phyloP scores from a whole-genome alignment of 2,888 invertebrate genomes.

The Lypha dubia region DNA sequence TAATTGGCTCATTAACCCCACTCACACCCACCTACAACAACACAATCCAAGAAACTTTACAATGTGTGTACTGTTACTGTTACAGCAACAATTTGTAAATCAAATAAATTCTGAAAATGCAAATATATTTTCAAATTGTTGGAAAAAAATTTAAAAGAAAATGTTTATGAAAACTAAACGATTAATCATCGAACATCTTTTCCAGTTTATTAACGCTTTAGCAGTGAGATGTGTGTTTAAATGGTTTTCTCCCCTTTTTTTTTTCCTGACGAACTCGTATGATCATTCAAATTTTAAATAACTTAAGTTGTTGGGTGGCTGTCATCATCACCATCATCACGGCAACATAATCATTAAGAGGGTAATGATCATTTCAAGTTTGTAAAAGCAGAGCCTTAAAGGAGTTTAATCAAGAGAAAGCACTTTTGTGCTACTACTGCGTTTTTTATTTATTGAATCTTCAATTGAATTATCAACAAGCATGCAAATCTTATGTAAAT shows the following conservation, averaged over 20 bases:
- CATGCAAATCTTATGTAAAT: no score
- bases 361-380: conserved; percentile 20
- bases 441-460: no score
- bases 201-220: conserved; percentile 39
- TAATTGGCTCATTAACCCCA: conserved; percentile 42
- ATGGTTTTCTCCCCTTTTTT: conserved; percentile 10
- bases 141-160: conserved; percentile 6
- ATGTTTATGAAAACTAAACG: conserved; percentile 81
- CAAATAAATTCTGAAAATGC: conserved; percentile 7
- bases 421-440: neutral
- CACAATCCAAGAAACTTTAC: conserved; percentile 13
- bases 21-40: conserved; percentile 41
- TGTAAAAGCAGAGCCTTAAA: conserved; percentile 5
- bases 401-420: conserved; percentile 15
- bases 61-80: neutral
- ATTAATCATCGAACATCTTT: conserved; percentile 79
- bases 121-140: neutral
- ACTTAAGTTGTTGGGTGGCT: conserved; percentile 29
- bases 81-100: conserved; percentile 1
- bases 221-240: conserved; percentile 34
- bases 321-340: conserved; percentile 50
- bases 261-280: conserved; percentile 3
- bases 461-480: no score
- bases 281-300: conserved; percentile 45
- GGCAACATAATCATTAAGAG: neutral